Conservation (phyloP, 2,888 invertebrate genomes). For the Zaprionus lineosus region DNA sequence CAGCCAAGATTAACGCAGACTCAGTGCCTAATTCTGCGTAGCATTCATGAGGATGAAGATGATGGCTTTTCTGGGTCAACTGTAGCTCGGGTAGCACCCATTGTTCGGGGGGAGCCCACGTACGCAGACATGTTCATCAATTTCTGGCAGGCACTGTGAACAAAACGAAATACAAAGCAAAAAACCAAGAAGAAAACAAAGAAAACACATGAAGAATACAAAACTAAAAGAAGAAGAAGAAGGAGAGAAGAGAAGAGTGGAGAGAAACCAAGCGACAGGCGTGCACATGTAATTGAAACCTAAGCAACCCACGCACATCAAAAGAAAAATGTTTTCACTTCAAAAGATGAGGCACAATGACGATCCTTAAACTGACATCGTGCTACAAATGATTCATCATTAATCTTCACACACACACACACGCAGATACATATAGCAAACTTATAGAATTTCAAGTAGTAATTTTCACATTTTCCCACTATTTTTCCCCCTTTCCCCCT, state of each 20-base stretch:
- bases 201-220: constrained; percentile 43
- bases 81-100: constrained; percentile 14
- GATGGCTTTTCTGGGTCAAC: constrained; percentile 54
- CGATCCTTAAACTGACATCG: constrained; percentile 58
- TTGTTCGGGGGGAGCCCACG: constrained; percentile 50
- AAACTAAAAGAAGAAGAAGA: constrained; percentile 1
- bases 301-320: constrained; percentile 61
- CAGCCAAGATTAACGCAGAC: constrained; percentile 50
- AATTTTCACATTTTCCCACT: constrained; percentile 7
- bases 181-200: constrained; percentile 29
- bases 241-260: constrained; percentile 22
- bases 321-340: constrained; percentile 50
- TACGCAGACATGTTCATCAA: constrained; percentile 57
- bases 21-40: constrained; percentile 40
- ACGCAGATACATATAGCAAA: constrained; percentile 1
- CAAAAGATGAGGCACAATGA: constrained; percentile 42
- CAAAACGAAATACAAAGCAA: neutral
- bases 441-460: constrained; percentile 18
- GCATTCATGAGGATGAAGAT: constrained; percentile 16
- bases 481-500: constrained; percentile 4
- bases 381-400: constrained; percentile 54
- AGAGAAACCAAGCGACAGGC: constrained; percentile 37
- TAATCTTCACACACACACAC: constrained; percentile 50
- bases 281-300: constrained; percentile 68
- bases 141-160: constrained; percentile 37